phyloP scores from a whole-genome alignment of 2,888 invertebrate species.

The Zhuqinia jingwanae region DNA sequence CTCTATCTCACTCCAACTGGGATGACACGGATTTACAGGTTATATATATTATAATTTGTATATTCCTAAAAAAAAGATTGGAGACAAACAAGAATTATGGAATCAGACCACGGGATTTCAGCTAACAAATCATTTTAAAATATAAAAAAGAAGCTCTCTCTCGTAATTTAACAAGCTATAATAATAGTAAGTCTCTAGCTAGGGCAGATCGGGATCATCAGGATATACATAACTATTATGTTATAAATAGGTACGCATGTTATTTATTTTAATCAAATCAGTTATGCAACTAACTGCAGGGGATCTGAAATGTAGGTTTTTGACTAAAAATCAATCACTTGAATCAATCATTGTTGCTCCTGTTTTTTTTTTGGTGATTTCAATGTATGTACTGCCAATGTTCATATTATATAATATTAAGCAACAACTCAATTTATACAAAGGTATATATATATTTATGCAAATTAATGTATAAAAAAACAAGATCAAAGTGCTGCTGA shows the following conservation, averaged over 20 bases:
- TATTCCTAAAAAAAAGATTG: background rate
- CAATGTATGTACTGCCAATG: background rate
- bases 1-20: conserved; percentile 38
- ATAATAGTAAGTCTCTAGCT: background rate
- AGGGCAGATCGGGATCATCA: conserved; percentile 4
- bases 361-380: background rate
- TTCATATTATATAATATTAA: no score
- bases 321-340: background rate
- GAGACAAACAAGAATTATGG: background rate
- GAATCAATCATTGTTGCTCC: no score
- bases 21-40: conserved; percentile 45
- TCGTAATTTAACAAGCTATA: background rate
- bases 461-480: no score
- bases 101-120: background rate
- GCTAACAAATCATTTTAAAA: background rate
- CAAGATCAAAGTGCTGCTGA: background rate
- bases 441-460: no score
- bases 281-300: no score
- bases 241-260: background rate
- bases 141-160: background rate
- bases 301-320: background rate
- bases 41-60: conserved; percentile 35
- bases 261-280: no score
- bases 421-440: no score
- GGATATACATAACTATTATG: background rate